Conservation (phyloP, 2,113 vertebrate genomes). For the Myrmecobius fasciatus region DNA sequence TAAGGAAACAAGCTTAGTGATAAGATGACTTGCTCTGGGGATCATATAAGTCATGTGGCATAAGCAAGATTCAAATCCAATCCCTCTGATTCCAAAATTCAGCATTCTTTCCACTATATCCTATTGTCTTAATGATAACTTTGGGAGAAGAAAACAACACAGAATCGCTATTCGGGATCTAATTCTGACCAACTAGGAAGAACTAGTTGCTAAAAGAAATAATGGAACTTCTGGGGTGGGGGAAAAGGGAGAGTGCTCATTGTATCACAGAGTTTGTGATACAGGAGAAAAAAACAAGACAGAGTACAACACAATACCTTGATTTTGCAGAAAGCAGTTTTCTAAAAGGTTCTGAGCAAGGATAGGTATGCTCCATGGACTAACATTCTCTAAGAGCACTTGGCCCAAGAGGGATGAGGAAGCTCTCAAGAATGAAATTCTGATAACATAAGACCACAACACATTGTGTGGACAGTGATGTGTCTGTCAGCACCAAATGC, state of each 20-base stretch:
- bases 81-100: neutral
- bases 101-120: too few species aligned
- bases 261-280: neutral
- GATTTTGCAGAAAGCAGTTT: neutral
- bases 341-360: neutral
- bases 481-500: too few species aligned
- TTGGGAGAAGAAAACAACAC: neutral
- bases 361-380: neutral
- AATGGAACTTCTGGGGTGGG: neutral
- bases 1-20: neutral
- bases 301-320: neutral
- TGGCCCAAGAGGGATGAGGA: neutral
- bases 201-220: neutral
- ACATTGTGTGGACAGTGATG: neutral
- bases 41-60: neutral
- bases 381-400: neutral
- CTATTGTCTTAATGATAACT: neutral
- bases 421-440: neutral
- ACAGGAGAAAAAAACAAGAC: neutral
- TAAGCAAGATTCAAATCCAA: neutral
- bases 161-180: neutral
- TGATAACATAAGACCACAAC: neutral
- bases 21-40: neutral
- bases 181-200: neutral
- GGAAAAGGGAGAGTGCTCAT: neutral